Evolutionary conservation across 1,140 invertebrate species (phyloP), one percentile per base, ranked within the genome.

Genomic region (Hycleus cichorii): DNA sequence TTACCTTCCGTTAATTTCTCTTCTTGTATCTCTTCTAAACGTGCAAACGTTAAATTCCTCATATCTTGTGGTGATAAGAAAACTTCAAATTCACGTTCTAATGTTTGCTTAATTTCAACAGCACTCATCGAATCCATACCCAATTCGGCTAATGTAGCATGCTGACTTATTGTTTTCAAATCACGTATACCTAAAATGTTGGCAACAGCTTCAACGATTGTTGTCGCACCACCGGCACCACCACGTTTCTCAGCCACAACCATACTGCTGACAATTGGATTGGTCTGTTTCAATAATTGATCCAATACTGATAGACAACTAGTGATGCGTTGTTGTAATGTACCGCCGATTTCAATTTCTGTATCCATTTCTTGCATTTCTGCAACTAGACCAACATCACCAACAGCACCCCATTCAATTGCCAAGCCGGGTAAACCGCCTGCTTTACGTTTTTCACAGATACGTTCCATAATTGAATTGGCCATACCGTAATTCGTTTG

Each of bases 401-500:
- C 85, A 43, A 87, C 74, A 39, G 83, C 83, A 39, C 85, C 85
- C 84, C 84, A 88, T 67, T 87, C 83, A 7, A 32, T 32, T 7
- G 32, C 84, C 39, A 86, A 70, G 0, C 77, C 85, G 3, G 84
- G 84, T 1, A 84, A 75, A 3, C 83, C 83, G 3, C 80, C 75
- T 12, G 69, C 70, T 60, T 75, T 72, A 27, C 85, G 75, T 61
- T 73, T 63, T 65, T 87, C 85, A 63, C 86, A 85, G 49, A 88
- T 81, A 56, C 83, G 78, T 72, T 88, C 86, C 85, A 88, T 87
- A 8, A 85, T 75, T 0, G 84, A 86, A 72, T 88, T 88, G 5
- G 84, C 80, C 75, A 85, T 81, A 39, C 85, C 93, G 72, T 96
- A 95, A 74, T 94, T 95, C 0, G 87, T 83, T 74, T 95, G 91